These are phyloP conservation scores for Ancistrus triradiatus DNA, from an alignment of 2,113 vertebrate species.

Conservation along the genomic window DNA sequence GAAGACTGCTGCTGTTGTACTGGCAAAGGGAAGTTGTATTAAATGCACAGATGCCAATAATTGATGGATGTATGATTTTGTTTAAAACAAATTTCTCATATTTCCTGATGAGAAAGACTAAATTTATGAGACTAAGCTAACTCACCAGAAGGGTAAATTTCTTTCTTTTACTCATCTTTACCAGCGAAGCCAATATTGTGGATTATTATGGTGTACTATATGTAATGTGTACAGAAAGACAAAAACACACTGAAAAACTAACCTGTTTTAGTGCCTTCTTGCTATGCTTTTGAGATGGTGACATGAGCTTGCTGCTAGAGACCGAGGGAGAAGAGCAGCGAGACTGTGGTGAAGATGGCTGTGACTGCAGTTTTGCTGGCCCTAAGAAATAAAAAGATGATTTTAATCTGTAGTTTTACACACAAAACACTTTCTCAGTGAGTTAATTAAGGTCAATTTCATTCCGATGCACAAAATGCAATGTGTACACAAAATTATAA, in stretches of 20 bases:
- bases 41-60: too few species aligned
- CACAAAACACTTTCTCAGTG: conserved; percentile 17
- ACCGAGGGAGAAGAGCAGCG: conserved; percentile 87
- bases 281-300: conserved; percentile 96
- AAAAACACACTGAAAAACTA: conserved; percentile 3
- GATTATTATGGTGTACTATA: neutral
- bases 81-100: too few species aligned
- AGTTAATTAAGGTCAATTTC: conserved; percentile 13
- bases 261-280: conserved; percentile 98
- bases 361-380: conserved; percentile 81
- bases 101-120: too few species aligned
- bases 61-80: too few species aligned
- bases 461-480: neutral
- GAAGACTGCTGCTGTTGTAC: too few species aligned
- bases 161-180: too few species aligned
- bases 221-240: neutral
- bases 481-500: conserved; percentile 9
- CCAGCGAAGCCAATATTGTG: too few species aligned
- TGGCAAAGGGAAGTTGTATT: too few species aligned
- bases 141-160: too few species aligned
- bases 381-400: conserved; percentile 63
- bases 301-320: conserved; percentile 84
- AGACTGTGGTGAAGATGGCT: conserved; percentile 85
- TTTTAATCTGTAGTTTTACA: conserved; percentile 49
- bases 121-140: too few species aligned